A percentile compares a stretch with the other conserved stretches of the same genome.
Evolutionary conservation across 1,140 invertebrate species (phyloP).

Genomic region (Eulimnadia texana): DNA sequence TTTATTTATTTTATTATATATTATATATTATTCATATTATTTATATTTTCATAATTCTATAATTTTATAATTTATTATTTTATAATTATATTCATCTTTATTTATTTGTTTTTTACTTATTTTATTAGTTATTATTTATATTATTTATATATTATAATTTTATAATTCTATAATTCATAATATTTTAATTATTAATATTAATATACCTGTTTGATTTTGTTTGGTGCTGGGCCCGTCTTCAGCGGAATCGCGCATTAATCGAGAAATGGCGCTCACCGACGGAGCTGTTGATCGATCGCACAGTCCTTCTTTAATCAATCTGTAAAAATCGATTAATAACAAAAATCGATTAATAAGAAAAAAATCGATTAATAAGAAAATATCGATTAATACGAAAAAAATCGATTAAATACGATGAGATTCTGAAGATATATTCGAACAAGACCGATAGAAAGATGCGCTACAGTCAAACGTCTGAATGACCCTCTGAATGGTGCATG

Average conservation of each 20-base stretch:
- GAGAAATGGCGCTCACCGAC: slow-evolving; percentile 77
- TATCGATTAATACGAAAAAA: too few relatives aligned
- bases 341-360: too few relatives aligned
- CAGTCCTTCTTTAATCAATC: slow-evolving; percentile 66
- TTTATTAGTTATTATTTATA: background rate
- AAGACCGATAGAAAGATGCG: too few relatives aligned
- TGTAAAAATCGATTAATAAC: slow-evolving; percentile 22
- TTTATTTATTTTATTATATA: too few relatives aligned
- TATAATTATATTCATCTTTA: too few relatives aligned
- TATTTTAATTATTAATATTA: background rate
- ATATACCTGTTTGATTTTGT: background rate
- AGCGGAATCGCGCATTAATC: slow-evolving; percentile 60
- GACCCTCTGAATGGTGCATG: too few relatives aligned
- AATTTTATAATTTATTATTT: too few relatives aligned
- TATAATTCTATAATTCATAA: background rate
- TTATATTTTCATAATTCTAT: too few relatives aligned
- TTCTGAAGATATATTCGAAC: too few relatives aligned
- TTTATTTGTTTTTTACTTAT: background rate
- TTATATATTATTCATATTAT: too few relatives aligned
- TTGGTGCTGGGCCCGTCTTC: slow-evolving; percentile 30
- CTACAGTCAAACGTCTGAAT: too few relatives aligned
- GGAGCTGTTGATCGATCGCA: slow-evolving; percentile 66
- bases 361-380: background rate
- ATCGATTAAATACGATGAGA: background rate
- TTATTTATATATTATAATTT: background rate